Conservation (phyloP, 2,113 vertebrate species). For the Hippocampus barbouri region DNA sequence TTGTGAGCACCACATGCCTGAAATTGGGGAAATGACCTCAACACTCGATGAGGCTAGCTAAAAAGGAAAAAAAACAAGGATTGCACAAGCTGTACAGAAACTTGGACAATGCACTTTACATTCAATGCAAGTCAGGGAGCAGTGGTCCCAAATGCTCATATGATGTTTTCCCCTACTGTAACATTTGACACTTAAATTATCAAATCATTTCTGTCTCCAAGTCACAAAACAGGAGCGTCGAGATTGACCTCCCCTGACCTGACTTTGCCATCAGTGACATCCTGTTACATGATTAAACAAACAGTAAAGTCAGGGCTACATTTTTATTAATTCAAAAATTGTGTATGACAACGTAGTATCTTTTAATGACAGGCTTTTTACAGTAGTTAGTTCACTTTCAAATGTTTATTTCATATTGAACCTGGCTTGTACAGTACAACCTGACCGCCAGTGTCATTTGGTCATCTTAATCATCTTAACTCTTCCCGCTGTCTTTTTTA, state of each 20-base stretch:
- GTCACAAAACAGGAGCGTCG: too few species aligned
- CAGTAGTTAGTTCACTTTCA: neutral
- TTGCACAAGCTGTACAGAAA: neutral
- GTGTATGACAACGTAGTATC: too few species aligned
- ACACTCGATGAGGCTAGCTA: neutral
- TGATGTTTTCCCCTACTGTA: neutral
- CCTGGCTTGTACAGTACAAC: too few species aligned
- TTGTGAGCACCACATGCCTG: neutral
- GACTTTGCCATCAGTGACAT: too few species aligned
- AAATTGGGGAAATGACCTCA: conserved; percentile 1
- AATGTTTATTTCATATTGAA: neutral
- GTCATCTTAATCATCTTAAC: neutral
- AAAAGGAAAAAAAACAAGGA: conserved; percentile 3
- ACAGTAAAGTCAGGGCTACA: too few species aligned
- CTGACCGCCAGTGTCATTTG: neutral
- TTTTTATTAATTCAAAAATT: too few species aligned
- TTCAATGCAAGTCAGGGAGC: neutral
- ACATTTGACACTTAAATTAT: too few species aligned
- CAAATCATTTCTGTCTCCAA: too few species aligned
- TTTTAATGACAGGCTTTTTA: neutral
- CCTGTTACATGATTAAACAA: too few species aligned
- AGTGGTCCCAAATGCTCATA: neutral
- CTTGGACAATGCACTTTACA: neutral
- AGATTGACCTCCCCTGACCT: too few species aligned
- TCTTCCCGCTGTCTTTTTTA: conserved; percentile 36